Conservation (phyloP, 2,888 invertebrate genomes). For the Galerucella calmariensis region DNA sequence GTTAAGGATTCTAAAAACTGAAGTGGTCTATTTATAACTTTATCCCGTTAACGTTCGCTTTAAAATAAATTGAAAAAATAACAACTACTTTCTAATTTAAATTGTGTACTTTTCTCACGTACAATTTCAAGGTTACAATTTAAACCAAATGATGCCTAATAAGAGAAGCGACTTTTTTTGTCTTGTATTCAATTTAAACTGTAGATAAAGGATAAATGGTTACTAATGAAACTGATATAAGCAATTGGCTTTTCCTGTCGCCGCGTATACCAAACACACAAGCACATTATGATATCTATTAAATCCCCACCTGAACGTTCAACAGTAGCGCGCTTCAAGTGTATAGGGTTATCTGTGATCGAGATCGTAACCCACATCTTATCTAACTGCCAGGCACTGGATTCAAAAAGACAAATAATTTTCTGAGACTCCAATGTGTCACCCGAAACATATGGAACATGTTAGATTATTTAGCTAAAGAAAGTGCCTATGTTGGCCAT, state of each 20-base stretch:
- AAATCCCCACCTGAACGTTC: conserved; percentile 42
- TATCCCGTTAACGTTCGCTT: too few species aligned
- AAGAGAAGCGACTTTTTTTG: conserved; percentile 16
- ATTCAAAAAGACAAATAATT: too few species aligned
- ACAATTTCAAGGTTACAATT: not conserved
- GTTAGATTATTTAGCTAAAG: too few species aligned
- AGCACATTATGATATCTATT: conserved; percentile 43
- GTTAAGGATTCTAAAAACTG: not conserved
- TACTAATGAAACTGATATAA: conserved; percentile 56
- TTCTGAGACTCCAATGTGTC: too few species aligned
- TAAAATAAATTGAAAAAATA: too few species aligned
- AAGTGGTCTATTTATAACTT: not conserved
- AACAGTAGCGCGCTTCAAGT: conserved; percentile 28
- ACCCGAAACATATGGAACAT: too few species aligned
- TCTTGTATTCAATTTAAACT: conserved; percentile 47
- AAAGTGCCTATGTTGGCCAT: too few species aligned
- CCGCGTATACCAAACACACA: conserved; percentile 35
- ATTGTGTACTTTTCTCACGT: not conserved
- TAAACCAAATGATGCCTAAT: not conserved
- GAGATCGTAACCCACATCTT: too few species aligned
- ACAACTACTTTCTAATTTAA: not conserved
- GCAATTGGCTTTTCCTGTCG: conserved; percentile 59
- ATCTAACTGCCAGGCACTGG: too few species aligned
- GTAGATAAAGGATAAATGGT: conserved; percentile 54
- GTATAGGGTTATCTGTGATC: not conserved